Evolutionary conservation across 2,797 vertebrate genomes (phyloP), one percentile per base, ranked within the genome.

Genomic region (Anisognathus igniventris): DNA sequence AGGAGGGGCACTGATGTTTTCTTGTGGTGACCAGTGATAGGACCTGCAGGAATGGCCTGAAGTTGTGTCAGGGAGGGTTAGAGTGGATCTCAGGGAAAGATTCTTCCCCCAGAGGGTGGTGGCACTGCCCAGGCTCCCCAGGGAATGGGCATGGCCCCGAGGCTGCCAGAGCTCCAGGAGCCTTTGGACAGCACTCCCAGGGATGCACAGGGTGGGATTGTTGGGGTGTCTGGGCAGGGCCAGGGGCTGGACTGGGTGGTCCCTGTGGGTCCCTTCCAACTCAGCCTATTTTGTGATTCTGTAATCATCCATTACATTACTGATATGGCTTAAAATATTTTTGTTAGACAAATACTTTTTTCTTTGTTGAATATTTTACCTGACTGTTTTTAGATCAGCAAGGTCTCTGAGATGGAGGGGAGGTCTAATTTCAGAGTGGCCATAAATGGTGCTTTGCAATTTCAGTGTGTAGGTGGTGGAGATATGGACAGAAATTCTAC

Each of bases 141-240:
- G 62, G 42, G 33, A 28, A 28, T 23, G 76, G 35, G 0, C 76
- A 6, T 2, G 0, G 19, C 53, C 33, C 28, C 1, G 4, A 33
- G 33, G 51, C 76, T 57, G 51, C 42, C 45, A 18, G 39, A 71
- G 47, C 66, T 61, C 22, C 47, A 44, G 66, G n/a, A 44, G 27
- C 2, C 1, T 21, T 70, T 14, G 56, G 27, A 2, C 45, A 50
- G 6, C 2, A 0, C 40, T 39, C 6, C 45, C 27, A 53, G 78
- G 56, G n/a, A 6, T 60, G 56, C 2, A 0, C n/a, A n/a, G n/a
- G 57, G 4, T 37, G 66, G 57, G 18, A 0, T 9, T 70, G 44
- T 10, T 23, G 56, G 14, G 37, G 22, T 0, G 11, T 53, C 56
- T 53, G 39, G 0, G 47, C 23, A 61, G 47, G 45, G 9, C 0